phyloP scores from a whole-genome alignment of 2,888 invertebrate genomes.

The Villa cingulata region DNA sequence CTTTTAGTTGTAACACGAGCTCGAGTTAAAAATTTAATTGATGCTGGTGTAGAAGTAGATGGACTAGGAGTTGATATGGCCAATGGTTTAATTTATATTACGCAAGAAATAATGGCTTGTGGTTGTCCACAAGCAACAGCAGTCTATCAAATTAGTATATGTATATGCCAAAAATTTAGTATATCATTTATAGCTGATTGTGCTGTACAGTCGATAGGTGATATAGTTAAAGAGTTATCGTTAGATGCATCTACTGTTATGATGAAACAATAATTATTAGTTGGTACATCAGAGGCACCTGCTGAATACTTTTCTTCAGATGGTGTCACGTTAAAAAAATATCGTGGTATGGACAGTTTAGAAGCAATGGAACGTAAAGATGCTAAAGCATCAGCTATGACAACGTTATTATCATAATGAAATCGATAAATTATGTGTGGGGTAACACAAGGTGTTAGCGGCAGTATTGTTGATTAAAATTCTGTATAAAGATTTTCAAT shows the following conservation, averaged over 20 bases:
- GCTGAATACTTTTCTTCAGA: conserved; percentile 99
- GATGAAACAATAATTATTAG: conserved; percentile 98
- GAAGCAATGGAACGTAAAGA: conserved; percentile 96
- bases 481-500: conserved; percentile 91
- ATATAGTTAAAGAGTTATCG: conserved; percentile 87
- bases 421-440: conserved; percentile 89
- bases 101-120: conserved; percentile 98
- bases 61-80: conserved; percentile 97
- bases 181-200: conserved; percentile 99
- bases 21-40: conserved; percentile 94
- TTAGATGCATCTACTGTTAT: conserved; percentile 92
- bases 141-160: conserved; percentile 89
- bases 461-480: conserved; percentile 96
- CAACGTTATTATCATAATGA: conserved; percentile 75
- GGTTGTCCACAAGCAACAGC: conserved; percentile 97
- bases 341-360: conserved; percentile 96
- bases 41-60: conserved; percentile 96
- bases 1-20: conserved; percentile 74
- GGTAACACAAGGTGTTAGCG: conserved; percentile 98
- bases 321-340: conserved; percentile 94
- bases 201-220: conserved; percentile 91
- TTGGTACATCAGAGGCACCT: conserved; percentile 96
- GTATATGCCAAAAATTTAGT: conserved; percentile 70
- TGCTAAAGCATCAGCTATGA: conserved; percentile 73
- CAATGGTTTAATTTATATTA: conserved; percentile 97